These are phyloP conservation scores for Anoncus sp. DNA, from an alignment of 2,888 invertebrate species.

Conservation along the genomic window DNA sequence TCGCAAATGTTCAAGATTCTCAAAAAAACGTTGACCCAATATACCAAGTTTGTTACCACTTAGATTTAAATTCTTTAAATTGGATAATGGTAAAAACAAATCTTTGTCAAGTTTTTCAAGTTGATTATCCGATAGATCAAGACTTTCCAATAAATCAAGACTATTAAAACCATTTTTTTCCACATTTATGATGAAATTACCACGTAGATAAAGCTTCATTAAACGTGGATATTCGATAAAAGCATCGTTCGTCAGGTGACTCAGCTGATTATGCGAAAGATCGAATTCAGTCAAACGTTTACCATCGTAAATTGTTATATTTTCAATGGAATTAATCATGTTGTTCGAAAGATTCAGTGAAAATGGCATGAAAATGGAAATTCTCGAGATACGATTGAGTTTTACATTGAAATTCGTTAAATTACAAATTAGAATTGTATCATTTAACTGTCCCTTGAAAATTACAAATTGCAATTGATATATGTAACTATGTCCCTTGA, in stretches of 20 bases:
- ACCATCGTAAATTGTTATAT: slow-evolving; percentile 58
- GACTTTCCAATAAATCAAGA: slow-evolving; percentile 86
- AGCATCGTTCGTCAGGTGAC: slow-evolving; percentile 84
- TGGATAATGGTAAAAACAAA: slow-evolving; percentile 85
- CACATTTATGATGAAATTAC: slow-evolving; percentile 87
- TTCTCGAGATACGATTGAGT: slow-evolving; percentile 67
- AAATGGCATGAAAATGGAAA: slow-evolving; percentile 57
- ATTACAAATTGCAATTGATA: too few relatives aligned
- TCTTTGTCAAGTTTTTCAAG: slow-evolving; percentile 85
- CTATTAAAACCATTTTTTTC: slow-evolving; percentile 86
- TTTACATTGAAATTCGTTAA: slow-evolving; percentile 74
- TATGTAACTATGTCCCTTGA: too few relatives aligned
- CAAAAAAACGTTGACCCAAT: slow-evolving; percentile 86
- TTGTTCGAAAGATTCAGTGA: slow-evolving; percentile 77
- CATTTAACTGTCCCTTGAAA: too few relatives aligned
- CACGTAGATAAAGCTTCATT: slow-evolving; percentile 88
- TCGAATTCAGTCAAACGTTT: slow-evolving; percentile 84
- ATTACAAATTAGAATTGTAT: slow-evolving; percentile 76
- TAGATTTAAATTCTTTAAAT: slow-evolving; percentile 89
- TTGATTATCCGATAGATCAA: slow-evolving; percentile 90
- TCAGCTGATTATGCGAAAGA: slow-evolving; percentile 86
- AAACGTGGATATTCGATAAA: slow-evolving; percentile 86
- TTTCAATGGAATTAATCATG: slow-evolving; percentile 69
- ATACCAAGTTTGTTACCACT: slow-evolving; percentile 88
- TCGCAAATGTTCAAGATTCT: slow-evolving; percentile 86